Evolutionary conservation across 2,113 vertebrate species (phyloP).

Genomic region (Bagarius yarrelli): DNA sequence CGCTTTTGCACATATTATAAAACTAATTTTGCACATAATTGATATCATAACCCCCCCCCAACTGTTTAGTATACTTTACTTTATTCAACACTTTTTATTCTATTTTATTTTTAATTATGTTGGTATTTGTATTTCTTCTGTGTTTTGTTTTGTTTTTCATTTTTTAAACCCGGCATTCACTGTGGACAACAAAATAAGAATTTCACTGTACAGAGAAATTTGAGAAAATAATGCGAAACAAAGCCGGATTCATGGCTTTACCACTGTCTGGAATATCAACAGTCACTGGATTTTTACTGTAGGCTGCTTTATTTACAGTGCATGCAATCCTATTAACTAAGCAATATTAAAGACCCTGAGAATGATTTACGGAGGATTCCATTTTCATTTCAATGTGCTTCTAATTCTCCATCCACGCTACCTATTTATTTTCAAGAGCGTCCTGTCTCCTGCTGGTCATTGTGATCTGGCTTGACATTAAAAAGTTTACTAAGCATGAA

Average conservation of each 20-base stretch:
- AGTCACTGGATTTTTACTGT: not conserved
- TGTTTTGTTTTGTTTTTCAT: too few relatives aligned
- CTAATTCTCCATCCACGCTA: not conserved
- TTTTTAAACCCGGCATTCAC: too few relatives aligned
- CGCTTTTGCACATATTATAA: too few relatives aligned
- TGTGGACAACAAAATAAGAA: too few relatives aligned
- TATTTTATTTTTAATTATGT: too few relatives aligned
- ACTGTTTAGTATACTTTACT: too few relatives aligned
- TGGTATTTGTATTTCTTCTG: too few relatives aligned
- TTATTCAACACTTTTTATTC: too few relatives aligned
- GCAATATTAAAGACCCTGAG: not conserved
- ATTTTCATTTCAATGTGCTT: not conserved
- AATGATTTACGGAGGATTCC: not conserved
- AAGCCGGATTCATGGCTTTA: not conserved
- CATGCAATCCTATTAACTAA: not conserved
- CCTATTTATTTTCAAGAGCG: not conserved
- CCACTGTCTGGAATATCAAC: not conserved
- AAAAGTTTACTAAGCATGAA: conserved; percentile 12
- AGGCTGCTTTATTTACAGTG: not conserved
- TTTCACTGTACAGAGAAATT: too few relatives aligned
- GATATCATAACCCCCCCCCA: too few relatives aligned
- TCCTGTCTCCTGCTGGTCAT: not conserved
- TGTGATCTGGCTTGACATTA: not conserved
- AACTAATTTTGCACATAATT: too few relatives aligned
- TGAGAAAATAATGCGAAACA: too few relatives aligned